Evolutionary conservation across 2,113 vertebrate species (phyloP).

Genomic region (Meriones unguiculatus): DNA sequence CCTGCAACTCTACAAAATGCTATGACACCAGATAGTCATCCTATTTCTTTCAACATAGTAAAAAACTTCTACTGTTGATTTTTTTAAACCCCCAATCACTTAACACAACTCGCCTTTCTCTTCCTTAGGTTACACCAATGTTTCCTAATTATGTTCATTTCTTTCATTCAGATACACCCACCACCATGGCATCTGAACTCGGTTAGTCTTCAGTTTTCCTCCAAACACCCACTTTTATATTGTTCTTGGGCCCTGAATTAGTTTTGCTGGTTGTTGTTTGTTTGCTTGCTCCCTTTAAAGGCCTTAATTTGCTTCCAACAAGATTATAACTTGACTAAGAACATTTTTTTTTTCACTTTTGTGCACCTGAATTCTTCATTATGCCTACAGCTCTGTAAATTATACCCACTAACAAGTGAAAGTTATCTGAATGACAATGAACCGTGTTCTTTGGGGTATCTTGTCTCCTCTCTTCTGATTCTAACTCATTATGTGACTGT

Average conservation of each 20-base stretch:
- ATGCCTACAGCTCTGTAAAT: not conserved
- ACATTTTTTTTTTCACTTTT: not conserved
- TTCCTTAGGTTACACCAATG: not conserved
- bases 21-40: not conserved
- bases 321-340: not conserved
- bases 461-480: not conserved
- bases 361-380: not conserved
- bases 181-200: not conserved
- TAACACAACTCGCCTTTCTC: not conserved
- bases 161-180: not conserved
- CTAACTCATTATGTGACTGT: not conserved
- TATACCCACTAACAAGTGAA: not conserved
- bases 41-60: not conserved
- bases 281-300: not conserved
- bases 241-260: not conserved
- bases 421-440: not conserved
- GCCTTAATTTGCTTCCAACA: not conserved
- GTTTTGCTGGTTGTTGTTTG: not conserved
- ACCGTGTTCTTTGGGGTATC: not conserved
- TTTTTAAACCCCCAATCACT: not conserved
- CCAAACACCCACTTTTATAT: fast-evolving
- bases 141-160: not conserved
- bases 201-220: not conserved
- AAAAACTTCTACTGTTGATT: not conserved
- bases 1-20: not conserved